Conservation (phyloP, 2,113 vertebrate species). For the Cervus canadensis region DNA sequence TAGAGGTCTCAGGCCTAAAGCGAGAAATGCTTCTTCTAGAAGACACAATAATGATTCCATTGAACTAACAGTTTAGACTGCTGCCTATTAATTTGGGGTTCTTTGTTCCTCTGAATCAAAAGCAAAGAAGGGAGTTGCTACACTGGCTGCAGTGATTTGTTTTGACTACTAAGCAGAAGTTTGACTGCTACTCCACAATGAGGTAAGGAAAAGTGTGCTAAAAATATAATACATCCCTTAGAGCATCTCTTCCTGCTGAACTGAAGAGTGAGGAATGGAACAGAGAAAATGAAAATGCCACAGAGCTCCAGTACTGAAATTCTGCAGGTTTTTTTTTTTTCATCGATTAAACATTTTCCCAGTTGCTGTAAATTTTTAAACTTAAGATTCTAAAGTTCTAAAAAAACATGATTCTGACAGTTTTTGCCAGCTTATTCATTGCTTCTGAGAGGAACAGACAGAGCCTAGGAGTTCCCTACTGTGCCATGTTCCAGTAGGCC, state of each 20-base stretch:
- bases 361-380: neutral
- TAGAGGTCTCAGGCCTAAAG: neutral
- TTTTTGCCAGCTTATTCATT: neutral
- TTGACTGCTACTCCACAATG: neutral
- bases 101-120: neutral
- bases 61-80: neutral
- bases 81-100: neutral
- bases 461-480: neutral
- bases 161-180: neutral
- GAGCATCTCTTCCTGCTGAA: neutral
- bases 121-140: neutral
- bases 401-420: neutral
- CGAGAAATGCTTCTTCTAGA: neutral
- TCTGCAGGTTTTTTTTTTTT: neutral
- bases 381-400: neutral
- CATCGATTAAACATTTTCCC: neutral
- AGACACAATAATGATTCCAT: neutral
- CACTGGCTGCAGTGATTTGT: neutral
- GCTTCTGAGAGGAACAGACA: neutral
- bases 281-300: neutral
- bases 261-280: neutral
- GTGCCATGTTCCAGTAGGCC: neutral
- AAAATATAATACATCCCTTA: neutral
- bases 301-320: neutral
- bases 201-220: neutral